Base-by-base conservation (phyloP, 2,113 vertebrate genomes). In the Stegastes partitus region DNA sequence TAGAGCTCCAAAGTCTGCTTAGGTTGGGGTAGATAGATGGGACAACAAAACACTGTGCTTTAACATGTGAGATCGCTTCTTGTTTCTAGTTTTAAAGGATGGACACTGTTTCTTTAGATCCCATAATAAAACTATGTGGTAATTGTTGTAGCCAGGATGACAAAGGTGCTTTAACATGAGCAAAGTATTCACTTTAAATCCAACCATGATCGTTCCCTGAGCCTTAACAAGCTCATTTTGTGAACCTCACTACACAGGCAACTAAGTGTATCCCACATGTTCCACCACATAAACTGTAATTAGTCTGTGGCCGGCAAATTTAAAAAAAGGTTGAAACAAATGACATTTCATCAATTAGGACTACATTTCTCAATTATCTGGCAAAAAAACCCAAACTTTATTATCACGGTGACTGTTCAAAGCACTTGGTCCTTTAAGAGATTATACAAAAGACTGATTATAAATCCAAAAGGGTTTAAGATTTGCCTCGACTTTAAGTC, bases 381-480 rank as follows among this genome's bases (percentile, higher is more conserved):
- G 26, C 19, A 34, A 78, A 67, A 67, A 74, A 59, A 39, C 67
- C 59, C n/a, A n/a, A n/a, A n/a, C 62, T 66, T 82, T 58, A 69
- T 84, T 59, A 82, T 80, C 65, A 63, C 25, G 12, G 42, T 47
- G 66, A 57, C 57, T 31, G 50, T 80, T 83, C 3, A 57, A 50
- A 64, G 53, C 54, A 44, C 47, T 74, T 44, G 31, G 45, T 58
- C 47, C 62, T 74, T 42, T 58, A 51, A 76, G 18, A 69, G 59
- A 78, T 81, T 61, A 73, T 49, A 63, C 28, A 58, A 79, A 80
- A 68, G 18, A 63, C 34, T 71, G 53, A 74, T 58, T 34, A 70
- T 75, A 74, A 80, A 74, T 66, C 69, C 55, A 63, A 57, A 75
- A 55, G 28, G 44, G 84, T 81, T 83, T 71, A 44, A 68, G 65